These are phyloP conservation scores for Monoplex corrugatus DNA, from an alignment of 2,888 invertebrate genomes.

Conservation along the genomic window DNA sequence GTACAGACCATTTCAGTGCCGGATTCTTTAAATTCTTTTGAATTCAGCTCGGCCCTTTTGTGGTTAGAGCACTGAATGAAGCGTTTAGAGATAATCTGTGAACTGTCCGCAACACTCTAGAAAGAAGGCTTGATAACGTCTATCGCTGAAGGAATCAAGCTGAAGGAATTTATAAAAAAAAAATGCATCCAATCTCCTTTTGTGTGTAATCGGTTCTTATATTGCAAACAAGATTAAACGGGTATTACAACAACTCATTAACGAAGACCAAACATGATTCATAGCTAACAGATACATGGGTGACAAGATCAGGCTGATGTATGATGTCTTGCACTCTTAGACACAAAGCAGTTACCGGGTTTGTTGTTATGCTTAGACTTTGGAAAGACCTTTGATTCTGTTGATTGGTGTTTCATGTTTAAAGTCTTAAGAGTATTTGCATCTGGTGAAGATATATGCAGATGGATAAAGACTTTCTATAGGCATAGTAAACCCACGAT, in stretches of 20 bases:
- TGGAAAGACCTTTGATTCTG: not conserved
- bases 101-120: constrained; percentile 12
- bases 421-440: not conserved
- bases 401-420: not conserved
- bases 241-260: not conserved
- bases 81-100: not conserved
- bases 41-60: not conserved
- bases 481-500: not conserved
- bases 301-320: constrained; percentile 33
- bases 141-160: not conserved
- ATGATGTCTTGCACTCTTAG: not conserved
- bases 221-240: constrained; percentile 14
- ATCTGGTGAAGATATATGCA: not conserved
- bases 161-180: not conserved
- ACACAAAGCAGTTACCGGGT: constrained; percentile 5
- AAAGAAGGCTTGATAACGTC: not conserved
- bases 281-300: constrained; percentile 10
- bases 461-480: not conserved
- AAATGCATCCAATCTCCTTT: not conserved
- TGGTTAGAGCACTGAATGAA: constrained; percentile 16
- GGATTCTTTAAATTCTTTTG: constrained; percentile 27
- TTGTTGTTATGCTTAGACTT: not conserved
- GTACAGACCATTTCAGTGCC: not conserved
- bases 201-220: not conserved
- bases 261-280: not conserved